These are phyloP conservation scores for Champsocephalus esox DNA, from an alignment of 2,797 vertebrate genomes.

Conservation along the genomic window DNA sequence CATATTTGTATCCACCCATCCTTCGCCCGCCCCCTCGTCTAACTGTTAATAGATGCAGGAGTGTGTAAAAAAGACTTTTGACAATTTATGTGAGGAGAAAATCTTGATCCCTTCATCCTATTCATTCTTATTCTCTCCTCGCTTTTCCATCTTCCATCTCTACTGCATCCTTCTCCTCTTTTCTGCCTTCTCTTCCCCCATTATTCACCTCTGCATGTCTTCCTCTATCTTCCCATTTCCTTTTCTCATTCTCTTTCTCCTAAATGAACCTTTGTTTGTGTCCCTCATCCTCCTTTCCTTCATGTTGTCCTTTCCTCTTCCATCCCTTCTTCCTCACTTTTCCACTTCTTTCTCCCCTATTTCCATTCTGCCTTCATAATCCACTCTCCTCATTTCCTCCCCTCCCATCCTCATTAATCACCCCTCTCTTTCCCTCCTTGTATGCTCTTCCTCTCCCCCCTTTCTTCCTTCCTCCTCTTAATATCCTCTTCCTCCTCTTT, in stretches of 20 bases:
- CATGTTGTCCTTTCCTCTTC: not conserved
- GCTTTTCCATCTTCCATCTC: not conserved
- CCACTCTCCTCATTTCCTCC: not conserved
- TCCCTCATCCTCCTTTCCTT: not conserved
- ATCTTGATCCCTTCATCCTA: not conserved
- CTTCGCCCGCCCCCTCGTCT: constrained; percentile 1
- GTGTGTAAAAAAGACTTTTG: constrained; percentile 1
- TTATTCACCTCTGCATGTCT: not conserved
- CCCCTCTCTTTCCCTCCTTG: no score
- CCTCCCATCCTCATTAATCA: no score
- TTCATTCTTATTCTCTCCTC: not conserved
- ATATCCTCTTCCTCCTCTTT: not conserved
- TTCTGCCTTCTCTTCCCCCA: not conserved
- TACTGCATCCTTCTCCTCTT: not conserved
- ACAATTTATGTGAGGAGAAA: constrained; percentile 1
- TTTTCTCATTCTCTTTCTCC: not conserved
- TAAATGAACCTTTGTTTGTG: no score
- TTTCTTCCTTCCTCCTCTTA: not conserved
- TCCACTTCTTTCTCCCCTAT: not conserved
- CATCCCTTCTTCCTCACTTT: not conserved
- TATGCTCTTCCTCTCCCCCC: no score
- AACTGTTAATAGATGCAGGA: constrained; percentile 16
- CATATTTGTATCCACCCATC: not conserved
- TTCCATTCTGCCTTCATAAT: no score
- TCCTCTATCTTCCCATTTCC: no score